Evolutionary conservation across 2,888 invertebrate genomes (phyloP).

Genomic region (Ephialtes manifestator): DNA sequence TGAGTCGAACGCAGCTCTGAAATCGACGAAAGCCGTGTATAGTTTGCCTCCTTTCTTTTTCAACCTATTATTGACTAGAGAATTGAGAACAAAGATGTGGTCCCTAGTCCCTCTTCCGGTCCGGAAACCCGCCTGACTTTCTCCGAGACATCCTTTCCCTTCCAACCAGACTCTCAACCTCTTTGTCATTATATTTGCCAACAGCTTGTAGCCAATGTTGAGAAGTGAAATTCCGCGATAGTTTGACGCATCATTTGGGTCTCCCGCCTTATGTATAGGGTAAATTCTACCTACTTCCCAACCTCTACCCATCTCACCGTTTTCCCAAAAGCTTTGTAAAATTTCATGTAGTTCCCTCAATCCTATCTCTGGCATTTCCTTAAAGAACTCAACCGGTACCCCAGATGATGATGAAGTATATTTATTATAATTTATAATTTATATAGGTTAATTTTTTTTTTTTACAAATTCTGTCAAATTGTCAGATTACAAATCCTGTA

Average conservation of each 20-base stretch:
- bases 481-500: too few species aligned
- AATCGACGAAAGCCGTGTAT: slow-evolving; percentile 53
- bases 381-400: background rate
- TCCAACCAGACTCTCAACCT: slow-evolving; percentile 45
- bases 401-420: too few species aligned
- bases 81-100: slow-evolving; percentile 54
- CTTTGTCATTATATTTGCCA: slow-evolving; percentile 8
- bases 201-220: background rate
- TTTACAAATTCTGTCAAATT: too few species aligned
- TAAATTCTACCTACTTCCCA: slow-evolving; percentile 12
- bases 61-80: slow-evolving; percentile 28
- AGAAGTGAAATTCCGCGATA: slow-evolving; percentile 18
- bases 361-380: background rate
- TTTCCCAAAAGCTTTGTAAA: slow-evolving; percentile 1
- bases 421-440: too few species aligned
- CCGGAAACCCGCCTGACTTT: slow-evolving; percentile 63
- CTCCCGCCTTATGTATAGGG: slow-evolving; percentile 28
- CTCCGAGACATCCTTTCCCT: slow-evolving; percentile 25
- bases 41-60: slow-evolving; percentile 30
- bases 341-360: background rate
- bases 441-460: too few species aligned
- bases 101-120: slow-evolving; percentile 57
- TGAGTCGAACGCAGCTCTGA: slow-evolving; percentile 65
- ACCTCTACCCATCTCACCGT: slow-evolving; percentile 1
- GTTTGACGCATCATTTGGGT: background rate